Base-by-base conservation (phyloP, 2,797 vertebrate genomes). In the Urophycis tenuis region DNA sequence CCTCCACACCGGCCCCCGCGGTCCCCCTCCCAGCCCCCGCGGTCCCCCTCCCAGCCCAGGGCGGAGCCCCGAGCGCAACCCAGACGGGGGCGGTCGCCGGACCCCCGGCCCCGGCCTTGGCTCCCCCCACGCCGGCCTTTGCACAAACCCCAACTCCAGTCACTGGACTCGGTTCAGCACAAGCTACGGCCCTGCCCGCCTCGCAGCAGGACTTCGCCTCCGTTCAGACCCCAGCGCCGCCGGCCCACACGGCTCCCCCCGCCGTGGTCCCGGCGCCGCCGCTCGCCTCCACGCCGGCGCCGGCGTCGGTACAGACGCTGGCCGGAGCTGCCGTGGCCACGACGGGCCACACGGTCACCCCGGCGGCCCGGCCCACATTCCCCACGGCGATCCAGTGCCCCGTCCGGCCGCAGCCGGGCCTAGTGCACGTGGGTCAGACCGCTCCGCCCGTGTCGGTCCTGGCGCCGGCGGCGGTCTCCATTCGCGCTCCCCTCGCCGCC, bases 401-500 rank as follows among this genome's bases (percentile, higher is more conserved):
- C 0, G 84, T 90, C 36, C 87, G 83, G 39, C 78, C 85, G 19
- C 89, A 60, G 53, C 60, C 88, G 0, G 86, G 85, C 22, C 85
- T 85, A 0, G 86, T 88, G 1, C 22, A 60, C 5, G 81, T 89
- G 0, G 88, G 89, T 6, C 33, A 3, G 5, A n/a, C 32, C 1
- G 17, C n/a, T 19, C 17, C 25, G 31, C 60, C 74, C 14, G 6
- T 17, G 14, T 17, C 41, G 0, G 19, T 25, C 33, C 64, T n/a
- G 10, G 32, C n/a, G 12, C 74, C 14, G 2, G 14, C 35, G 22
- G 88, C 88, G 0, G 84, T 86, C 70, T 89, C 89, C 15, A 69
- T 88, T 74, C 89, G 89, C 0, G 81, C 91, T 53, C 75, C 89
- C 30, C 85, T 87, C 0, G 81, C 87, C 1, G 77, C 83, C 77